Percentiles rank a stretch among this genome's conserved stretches.
These are phyloP conservation scores for Torymus auratus DNA, from an alignment of 2,888 invertebrate genomes.

Conservation along the genomic window DNA sequence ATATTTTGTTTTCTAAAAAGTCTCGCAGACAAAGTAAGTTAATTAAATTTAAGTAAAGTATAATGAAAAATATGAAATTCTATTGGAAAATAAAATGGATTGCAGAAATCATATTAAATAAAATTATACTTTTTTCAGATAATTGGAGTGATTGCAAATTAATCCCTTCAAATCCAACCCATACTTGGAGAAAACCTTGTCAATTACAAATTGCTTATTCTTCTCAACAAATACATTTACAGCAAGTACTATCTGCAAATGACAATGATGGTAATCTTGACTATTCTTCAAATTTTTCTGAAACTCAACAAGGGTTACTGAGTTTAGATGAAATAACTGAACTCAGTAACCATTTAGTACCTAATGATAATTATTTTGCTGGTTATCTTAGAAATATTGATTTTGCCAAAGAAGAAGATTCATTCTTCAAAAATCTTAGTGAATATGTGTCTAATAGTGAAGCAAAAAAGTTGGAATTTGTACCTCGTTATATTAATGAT, in stretches of 20 bases:
- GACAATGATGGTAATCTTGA: conserved; percentile 22
- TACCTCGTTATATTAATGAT: conserved; percentile 60
- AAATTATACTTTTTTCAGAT: conserved; percentile 59
- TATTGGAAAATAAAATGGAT: conserved; percentile 9
- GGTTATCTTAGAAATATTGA: conserved; percentile 62
- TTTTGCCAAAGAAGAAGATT: conserved; percentile 62
- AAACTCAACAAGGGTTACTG: conserved; percentile 56
- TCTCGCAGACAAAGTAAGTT: conserved; percentile 53
- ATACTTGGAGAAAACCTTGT: conserved; percentile 82
- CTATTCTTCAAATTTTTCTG: conserved; percentile 6
- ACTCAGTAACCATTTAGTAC: conserved; percentile 59
- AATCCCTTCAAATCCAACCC: conserved; percentile 68
- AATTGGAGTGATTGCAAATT: conserved; percentile 61
- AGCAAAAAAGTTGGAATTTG: conserved; percentile 25
- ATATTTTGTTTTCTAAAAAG: conserved; percentile 67
- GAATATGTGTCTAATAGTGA: conserved; percentile 56
- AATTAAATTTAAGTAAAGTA: neutral
- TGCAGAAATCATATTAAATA: conserved; percentile 62
- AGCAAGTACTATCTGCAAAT: conserved; percentile 6
- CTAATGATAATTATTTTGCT: conserved; percentile 62
- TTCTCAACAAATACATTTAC: conserved; percentile 34
- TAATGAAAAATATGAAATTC: conserved; percentile 34
- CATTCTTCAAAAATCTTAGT: conserved; percentile 63
- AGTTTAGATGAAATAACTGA: conserved; percentile 63
- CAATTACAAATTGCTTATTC: conserved; percentile 82